Evolutionary conservation across 2,888 invertebrate species (phyloP).

Genomic region (Scaptomyza polygonia): DNA sequence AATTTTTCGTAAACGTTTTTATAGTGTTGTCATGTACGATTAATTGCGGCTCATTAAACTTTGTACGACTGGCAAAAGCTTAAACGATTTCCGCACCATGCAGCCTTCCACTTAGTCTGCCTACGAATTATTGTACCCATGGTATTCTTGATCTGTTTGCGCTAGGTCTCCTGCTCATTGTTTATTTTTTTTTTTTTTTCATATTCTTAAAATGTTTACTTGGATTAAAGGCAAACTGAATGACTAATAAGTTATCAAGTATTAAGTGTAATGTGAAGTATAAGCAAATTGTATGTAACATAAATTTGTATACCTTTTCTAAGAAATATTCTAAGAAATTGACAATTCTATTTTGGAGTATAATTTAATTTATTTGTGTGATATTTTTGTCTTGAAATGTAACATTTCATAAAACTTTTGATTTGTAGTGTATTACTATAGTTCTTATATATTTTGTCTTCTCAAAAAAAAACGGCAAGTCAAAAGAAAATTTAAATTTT

Average conservation of each 20-base stretch:
- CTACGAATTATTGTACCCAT: background rate
- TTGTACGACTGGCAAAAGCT: slow-evolving; percentile 78
- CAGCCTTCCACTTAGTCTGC: background rate
- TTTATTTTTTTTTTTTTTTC: background rate
- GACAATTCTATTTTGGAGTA: too few species aligned
- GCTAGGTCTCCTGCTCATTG: background rate
- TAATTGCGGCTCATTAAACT: slow-evolving; percentile 85
- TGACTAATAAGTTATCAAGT: slow-evolving; percentile 6
- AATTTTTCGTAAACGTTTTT: slow-evolving; percentile 79
- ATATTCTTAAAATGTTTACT: background rate
- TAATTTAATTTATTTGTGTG: too few species aligned
- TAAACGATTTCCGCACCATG: slow-evolving; percentile 55
- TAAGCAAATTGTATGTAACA: too few species aligned
- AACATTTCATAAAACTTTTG: too few species aligned
- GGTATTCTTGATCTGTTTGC: slow-evolving; percentile 18
- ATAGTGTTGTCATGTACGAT: slow-evolving; percentile 83
- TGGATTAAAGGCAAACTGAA: background rate
- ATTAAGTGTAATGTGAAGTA: too few species aligned
- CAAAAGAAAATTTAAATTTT: too few species aligned
- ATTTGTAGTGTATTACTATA: too few species aligned
- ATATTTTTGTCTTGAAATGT: too few species aligned
- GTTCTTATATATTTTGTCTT: too few species aligned
- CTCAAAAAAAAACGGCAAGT: too few species aligned
- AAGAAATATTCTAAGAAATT: too few species aligned
- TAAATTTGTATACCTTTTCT: too few species aligned